Percentiles rank a stretch among this genome's conserved stretches.
Conservation (phyloP, 2,888 invertebrate genomes). For the Ornithoptera alexandrae region DNA sequence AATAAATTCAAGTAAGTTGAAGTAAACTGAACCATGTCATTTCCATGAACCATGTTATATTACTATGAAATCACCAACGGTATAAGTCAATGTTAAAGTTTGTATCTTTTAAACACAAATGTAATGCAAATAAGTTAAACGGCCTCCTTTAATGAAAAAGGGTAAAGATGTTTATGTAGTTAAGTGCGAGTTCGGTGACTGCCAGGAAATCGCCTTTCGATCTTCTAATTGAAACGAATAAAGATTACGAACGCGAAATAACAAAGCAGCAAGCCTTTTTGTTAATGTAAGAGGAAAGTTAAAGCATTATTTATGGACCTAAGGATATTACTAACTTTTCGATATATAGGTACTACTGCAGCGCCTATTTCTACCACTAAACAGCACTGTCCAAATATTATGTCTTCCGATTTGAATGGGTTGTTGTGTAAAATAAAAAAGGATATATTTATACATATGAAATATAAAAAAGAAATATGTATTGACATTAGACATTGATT, state of each 20-base stretch:
- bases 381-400: no score
- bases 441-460: no score
- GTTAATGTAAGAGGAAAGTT: slow-evolving; percentile 8
- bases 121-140: slow-evolving; percentile 65
- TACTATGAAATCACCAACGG: not conserved
- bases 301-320: not conserved
- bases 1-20: no score
- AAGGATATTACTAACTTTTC: not conserved
- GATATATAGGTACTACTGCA: not conserved
- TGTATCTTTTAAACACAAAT: slow-evolving; percentile 54
- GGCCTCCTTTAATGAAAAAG: slow-evolving; percentile 51
- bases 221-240: slow-evolving; percentile 64
- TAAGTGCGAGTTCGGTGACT: slow-evolving; percentile 58
- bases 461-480: no score
- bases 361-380: no score
- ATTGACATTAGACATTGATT: no score
- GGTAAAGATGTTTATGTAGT: slow-evolving; percentile 75
- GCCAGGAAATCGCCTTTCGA: slow-evolving; percentile 53
- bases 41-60: not conserved
- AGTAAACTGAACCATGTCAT: no score
- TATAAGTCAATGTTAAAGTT: not conserved
- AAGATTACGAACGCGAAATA: slow-evolving; percentile 46
- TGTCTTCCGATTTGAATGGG: no score
- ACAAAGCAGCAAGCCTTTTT: slow-evolving; percentile 22
- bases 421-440: no score